Percentiles rank a stretch among this genome's conserved stretches.
Conservation (phyloP, 2,888 invertebrate species). For the Anaspis maculata region DNA sequence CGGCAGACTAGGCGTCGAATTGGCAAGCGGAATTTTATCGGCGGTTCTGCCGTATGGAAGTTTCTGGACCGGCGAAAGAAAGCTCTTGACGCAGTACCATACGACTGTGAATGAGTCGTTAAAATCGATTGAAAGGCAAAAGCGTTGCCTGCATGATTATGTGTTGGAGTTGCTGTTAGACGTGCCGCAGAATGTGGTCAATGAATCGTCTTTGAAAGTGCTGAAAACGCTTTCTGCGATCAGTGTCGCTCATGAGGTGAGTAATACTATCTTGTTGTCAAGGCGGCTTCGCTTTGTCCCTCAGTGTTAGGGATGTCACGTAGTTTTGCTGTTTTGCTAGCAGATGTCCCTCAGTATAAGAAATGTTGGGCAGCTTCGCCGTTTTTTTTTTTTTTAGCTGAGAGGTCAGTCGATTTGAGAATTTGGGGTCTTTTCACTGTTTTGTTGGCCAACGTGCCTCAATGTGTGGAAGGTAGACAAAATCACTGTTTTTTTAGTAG, state of each 20-base stretch:
- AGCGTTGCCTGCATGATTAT: slow-evolving; percentile 24
- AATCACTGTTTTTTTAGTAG: too few relatives aligned
- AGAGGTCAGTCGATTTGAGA: too few relatives aligned
- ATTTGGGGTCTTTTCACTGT: too few relatives aligned
- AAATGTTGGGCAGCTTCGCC: too few relatives aligned
- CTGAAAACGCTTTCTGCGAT: slow-evolving; percentile 35
- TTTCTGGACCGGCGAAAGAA: slow-evolving; percentile 38
- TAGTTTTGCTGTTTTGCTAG: too few relatives aligned
- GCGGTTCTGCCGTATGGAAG: slow-evolving; percentile 40
- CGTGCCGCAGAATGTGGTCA: background rate
- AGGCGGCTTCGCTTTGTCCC: too few relatives aligned
- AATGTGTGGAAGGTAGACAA: too few relatives aligned
- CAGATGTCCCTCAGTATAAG: too few relatives aligned
- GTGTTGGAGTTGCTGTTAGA: slow-evolving; percentile 20
- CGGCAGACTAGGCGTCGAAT: slow-evolving; percentile 44
- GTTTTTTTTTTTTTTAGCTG: too few relatives aligned
- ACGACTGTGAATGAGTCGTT: slow-evolving; percentile 36
- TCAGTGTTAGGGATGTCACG: too few relatives aligned
- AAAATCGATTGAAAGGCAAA: slow-evolving; percentile 18
- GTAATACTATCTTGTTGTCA: too few relatives aligned
- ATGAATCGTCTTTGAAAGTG: slow-evolving; percentile 29
- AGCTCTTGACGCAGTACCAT: slow-evolving; percentile 39
- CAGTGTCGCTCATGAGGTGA: slow-evolving; percentile 36
- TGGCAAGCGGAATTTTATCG: slow-evolving; percentile 42
- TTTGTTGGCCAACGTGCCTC: too few relatives aligned